Evolutionary conservation across 2,888 invertebrate species (phyloP), one percentile per base, ranked within the genome.

Genomic region (Fragum fragum): DNA sequence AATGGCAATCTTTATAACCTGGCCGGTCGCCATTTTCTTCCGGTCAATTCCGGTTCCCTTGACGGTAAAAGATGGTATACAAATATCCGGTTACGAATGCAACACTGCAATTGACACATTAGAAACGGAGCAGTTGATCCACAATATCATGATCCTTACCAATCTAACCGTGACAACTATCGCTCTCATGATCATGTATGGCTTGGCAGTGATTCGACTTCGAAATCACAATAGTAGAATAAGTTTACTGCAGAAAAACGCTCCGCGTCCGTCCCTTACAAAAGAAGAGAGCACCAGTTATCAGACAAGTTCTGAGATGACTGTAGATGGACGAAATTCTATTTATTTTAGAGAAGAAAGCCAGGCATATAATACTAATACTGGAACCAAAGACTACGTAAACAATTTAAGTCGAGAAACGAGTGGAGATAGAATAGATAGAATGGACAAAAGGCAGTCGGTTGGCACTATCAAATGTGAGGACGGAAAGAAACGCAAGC

Each of bases 81-180:
- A 42, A 2, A 69, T 69, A 7, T 28, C 52, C 23, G 69, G 69
- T 6, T 52, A 69, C 47, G 69, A 69, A 26, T 69, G 69, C 28
- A 69, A 69, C 29, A 69, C 69, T 18, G 23, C 69, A 28, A 39
- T 52, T 21, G 28, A 52, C 23, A 21, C 47, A 16, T n/a, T 69
- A 29, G n/a, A 28, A 52, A 47, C 69, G 28, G 11, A 23, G n/a
- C 47, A 69, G 28, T 52, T 69, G 52, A 29, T 52, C 2, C 52
- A 52, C 28, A 69, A 69, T 28, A 52, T 69, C 23, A 47, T 69
- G 26, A 42, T 52, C 5, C 52, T 69, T 29, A 52, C 29, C 14
- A 69, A 52, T n/a, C 23, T 69, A 6, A 52, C 52, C 26, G n/a
- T 29, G 11, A 47, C 39, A 6, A n/a, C 69, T 18, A 26, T 18